phyloP scores from a whole-genome alignment of 2,888 invertebrate genomes.

The Odontothrips loti region DNA sequence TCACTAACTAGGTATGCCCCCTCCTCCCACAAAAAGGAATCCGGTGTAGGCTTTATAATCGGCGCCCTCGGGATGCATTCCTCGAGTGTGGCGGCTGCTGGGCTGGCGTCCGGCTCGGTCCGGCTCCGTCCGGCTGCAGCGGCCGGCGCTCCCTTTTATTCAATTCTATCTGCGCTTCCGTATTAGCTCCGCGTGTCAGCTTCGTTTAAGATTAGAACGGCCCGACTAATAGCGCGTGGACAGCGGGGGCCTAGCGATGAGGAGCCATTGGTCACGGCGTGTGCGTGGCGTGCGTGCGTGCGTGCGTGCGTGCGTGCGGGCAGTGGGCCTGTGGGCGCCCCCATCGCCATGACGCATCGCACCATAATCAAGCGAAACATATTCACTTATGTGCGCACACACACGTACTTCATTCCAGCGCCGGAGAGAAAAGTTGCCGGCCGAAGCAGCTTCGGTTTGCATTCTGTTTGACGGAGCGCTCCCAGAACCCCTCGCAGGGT shows the following conservation, averaged over 20 bases:
- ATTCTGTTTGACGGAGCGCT: no score
- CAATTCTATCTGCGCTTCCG: neutral
- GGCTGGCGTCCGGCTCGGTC: neutral
- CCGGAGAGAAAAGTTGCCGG: no score
- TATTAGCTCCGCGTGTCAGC: neutral
- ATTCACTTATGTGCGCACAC: no score
- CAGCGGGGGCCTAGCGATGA: neutral
- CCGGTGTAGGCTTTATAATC: slow-evolving; percentile 20
- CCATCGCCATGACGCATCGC: no score
- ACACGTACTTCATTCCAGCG: no score
- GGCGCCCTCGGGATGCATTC: neutral
- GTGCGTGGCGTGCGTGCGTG: neutral
- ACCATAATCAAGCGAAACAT: no score
- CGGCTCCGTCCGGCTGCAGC: neutral
- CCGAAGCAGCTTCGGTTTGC: no score
- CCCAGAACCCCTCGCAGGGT: no score
- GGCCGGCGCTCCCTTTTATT: neutral
- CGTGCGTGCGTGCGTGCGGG: neutral
- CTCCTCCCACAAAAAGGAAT: neutral
- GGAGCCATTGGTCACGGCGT: neutral
- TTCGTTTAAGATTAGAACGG: neutral
- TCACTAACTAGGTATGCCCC: slow-evolving; percentile 16
- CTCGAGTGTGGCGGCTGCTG: neutral
- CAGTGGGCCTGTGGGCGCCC: no score
- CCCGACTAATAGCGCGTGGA: neutral